phyloP scores from a whole-genome alignment of 1,140 invertebrate species.

The Berghia stephanieae region DNA sequence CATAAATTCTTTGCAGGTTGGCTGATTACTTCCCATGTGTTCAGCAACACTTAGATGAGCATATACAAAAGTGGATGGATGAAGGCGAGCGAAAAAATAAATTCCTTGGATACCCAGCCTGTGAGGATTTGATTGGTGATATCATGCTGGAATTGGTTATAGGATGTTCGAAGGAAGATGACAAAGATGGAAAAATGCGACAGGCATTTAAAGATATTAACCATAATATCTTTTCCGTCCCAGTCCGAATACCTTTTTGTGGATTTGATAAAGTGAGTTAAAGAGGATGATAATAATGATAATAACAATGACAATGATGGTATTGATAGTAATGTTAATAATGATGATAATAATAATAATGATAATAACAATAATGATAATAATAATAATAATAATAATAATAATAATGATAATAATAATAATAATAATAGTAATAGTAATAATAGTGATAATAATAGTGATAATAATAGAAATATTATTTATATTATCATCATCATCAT shows the following conservation, averaged over 20 bases:
- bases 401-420: too few relatives aligned
- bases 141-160: slow-evolving; percentile 26
- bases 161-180: slow-evolving; percentile 9
- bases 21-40: slow-evolving; percentile 26
- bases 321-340: too few relatives aligned
- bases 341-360: too few relatives aligned
- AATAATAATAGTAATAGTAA: too few relatives aligned
- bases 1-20: slow-evolving; percentile 10
- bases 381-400: too few relatives aligned
- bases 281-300: too few relatives aligned
- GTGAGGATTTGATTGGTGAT: slow-evolving; percentile 29
- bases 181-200: slow-evolving; percentile 17
- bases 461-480: too few relatives aligned
- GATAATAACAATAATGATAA: too few relatives aligned
- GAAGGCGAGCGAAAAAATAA: not conserved
- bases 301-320: too few relatives aligned
- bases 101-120: slow-evolving; percentile 24
- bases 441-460: too few relatives aligned
- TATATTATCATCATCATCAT: too few relatives aligned
- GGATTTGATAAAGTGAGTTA: slow-evolving; percentile 44
- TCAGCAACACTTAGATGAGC: slow-evolving; percentile 17
- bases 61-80: slow-evolving; percentile 27
- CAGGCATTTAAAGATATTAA: slow-evolving; percentile 30
- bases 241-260: slow-evolving; percentile 38
- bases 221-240: slow-evolving; percentile 42